These are phyloP conservation scores for Andricus curvator DNA, from an alignment of 2,888 invertebrate species.

Conservation along the genomic window DNA sequence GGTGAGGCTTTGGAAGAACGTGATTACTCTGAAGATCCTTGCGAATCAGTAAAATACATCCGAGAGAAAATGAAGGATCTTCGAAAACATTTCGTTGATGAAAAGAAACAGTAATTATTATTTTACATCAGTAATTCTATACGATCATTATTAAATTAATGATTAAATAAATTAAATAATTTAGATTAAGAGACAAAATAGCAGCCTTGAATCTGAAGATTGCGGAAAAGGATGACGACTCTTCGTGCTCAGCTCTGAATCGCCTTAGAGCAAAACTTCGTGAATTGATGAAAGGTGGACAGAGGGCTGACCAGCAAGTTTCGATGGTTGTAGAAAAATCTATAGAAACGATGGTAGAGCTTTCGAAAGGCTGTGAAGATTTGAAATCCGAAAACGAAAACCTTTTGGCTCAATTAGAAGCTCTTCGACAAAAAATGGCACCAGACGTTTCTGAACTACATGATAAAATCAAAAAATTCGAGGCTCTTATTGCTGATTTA, in stretches of 20 bases:
- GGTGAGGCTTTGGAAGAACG: constrained; percentile 67
- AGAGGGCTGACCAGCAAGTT: constrained; percentile 63
- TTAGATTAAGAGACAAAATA: constrained; percentile 66
- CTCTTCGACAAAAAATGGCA: constrained; percentile 6
- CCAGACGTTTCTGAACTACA: constrained; percentile 43
- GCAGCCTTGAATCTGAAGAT: constrained; percentile 63
- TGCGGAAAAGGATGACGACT: constrained; percentile 65
- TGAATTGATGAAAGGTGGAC: constrained; percentile 67
- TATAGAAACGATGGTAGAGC: constrained; percentile 65
- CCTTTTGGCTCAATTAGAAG: constrained; percentile 54
- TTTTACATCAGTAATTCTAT: too few species aligned
- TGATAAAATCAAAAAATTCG: too few species aligned
- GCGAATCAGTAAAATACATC: constrained; percentile 61
- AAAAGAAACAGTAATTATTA: constrained; percentile 67
- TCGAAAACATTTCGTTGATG: constrained; percentile 56
- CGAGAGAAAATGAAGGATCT: constrained; percentile 64
- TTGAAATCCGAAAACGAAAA: constrained; percentile 63
- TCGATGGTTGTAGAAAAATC: constrained; percentile 65
- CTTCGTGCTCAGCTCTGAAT: constrained; percentile 69
- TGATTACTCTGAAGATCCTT: constrained; percentile 63
- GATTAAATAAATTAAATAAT: constrained; percentile 2
- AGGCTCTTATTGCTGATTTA: constrained; percentile 52
- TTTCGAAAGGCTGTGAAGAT: constrained; percentile 65
- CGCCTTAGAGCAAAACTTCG: constrained; percentile 69
- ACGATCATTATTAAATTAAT: not conserved